Percentiles rank a stretch among this genome's conserved stretches.
phyloP scores from a whole-genome alignment of 2,888 invertebrate species.

The Dasypolia templi region DNA sequence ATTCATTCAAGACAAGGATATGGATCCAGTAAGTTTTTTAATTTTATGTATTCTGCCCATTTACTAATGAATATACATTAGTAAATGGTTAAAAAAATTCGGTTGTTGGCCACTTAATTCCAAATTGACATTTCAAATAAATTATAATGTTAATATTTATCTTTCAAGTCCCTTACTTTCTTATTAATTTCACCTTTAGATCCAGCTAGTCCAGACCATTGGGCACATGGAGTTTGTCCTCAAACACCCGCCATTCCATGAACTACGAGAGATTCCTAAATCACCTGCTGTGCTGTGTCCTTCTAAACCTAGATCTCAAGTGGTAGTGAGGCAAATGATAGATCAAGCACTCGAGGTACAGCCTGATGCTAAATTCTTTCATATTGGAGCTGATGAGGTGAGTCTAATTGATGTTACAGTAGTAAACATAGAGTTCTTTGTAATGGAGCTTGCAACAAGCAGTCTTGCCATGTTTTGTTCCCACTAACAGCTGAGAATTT shows the following conservation, averaged over 20 bases:
- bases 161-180: background rate
- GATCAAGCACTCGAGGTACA: slow-evolving; percentile 93
- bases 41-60: background rate
- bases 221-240: slow-evolving; percentile 96
- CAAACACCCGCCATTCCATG: slow-evolving; percentile 92
- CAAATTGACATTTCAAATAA: background rate
- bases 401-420: slow-evolving; percentile 12
- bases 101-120: no score
- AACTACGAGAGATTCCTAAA: slow-evolving; percentile 91
- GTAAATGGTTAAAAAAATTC: no score
- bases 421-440: background rate
- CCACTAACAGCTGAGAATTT: background rate
- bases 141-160: background rate
- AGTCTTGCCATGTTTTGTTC: background rate
- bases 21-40: slow-evolving; percentile 91
- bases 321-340: slow-evolving; percentile 92
- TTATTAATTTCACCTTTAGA: slow-evolving; percentile 70
- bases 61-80: background rate
- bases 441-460: background rate
- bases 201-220: slow-evolving; percentile 96
- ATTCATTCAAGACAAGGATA: slow-evolving; percentile 91
- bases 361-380: slow-evolving; percentile 92
- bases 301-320: slow-evolving; percentile 91
- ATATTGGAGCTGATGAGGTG: slow-evolving; percentile 96
- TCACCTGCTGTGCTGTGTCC: slow-evolving; percentile 95